phyloP scores from a whole-genome alignment of 2,113 vertebrate genomes.

The Martes martes region DNA sequence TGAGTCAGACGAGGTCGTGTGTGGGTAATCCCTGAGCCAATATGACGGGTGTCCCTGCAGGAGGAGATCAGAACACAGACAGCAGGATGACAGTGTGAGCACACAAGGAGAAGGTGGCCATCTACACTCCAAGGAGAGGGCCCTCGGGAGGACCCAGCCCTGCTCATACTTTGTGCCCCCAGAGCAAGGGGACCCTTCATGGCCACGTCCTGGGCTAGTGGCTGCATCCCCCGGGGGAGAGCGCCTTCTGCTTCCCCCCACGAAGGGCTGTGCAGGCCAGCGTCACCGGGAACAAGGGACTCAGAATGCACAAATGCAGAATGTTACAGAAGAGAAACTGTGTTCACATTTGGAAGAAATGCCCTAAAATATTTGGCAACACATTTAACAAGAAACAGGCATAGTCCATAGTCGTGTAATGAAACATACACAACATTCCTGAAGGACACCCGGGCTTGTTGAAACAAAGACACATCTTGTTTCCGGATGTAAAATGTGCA shows the following conservation, averaged over 20 bases:
- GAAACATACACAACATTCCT: too few relatives aligned
- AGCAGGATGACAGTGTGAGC: fast-evolving
- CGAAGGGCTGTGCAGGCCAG: fast-evolving
- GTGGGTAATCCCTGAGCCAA: too few relatives aligned
- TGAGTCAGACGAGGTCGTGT: neutral
- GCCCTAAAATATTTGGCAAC: neutral
- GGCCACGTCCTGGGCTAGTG: fast-evolving
- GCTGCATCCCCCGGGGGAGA: too few relatives aligned
- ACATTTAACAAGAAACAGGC: neutral
- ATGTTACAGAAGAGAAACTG: neutral
- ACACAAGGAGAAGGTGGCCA: fast-evolving
- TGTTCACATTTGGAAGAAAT: neutral
- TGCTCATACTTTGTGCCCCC: neutral
- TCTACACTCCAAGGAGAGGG: neutral
- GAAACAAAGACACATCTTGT: neutral
- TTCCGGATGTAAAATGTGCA: too few relatives aligned
- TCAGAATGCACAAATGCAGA: fast-evolving
- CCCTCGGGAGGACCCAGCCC: neutral
- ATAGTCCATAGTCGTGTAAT: neutral
- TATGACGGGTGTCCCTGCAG: too few relatives aligned
- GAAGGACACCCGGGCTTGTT: fast-evolving
- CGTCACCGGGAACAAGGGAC: fast-evolving
- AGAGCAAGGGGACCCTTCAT: neutral
- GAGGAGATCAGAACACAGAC: neutral
- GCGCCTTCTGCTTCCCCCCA: neutral